A percentile compares a stretch with the other conserved stretches of the same genome.
Conservation (phyloP, 2,888 invertebrate species). For the Clistopyga incitator region DNA sequence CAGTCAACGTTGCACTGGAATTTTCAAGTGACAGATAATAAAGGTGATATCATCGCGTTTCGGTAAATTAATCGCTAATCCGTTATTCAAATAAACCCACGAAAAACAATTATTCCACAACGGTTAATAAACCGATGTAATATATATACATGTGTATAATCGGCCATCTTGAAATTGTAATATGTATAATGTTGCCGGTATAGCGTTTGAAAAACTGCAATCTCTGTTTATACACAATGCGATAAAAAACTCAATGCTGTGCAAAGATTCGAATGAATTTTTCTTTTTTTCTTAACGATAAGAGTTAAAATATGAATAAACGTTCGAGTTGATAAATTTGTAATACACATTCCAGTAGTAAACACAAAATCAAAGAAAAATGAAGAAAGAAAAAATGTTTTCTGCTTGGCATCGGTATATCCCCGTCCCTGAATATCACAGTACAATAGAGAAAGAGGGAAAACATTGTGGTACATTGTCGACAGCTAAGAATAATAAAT, state of each 20-base stretch:
- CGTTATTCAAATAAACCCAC: neutral
- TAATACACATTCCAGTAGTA: too few species aligned
- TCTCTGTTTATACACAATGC: neutral
- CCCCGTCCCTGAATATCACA: too few species aligned
- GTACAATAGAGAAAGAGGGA: too few species aligned
- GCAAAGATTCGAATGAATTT: neutral
- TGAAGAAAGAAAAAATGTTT: too few species aligned
- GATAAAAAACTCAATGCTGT: neutral
- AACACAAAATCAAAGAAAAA: too few species aligned
- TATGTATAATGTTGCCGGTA: slow-evolving; percentile 36
- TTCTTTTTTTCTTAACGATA: too few species aligned
- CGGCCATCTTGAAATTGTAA: slow-evolving; percentile 55
- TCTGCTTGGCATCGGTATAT: too few species aligned
- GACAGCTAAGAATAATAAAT: too few species aligned
- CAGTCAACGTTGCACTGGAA: neutral
- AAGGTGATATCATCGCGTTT: neutral
- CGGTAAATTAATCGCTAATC: neutral
- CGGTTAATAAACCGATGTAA: slow-evolving; percentile 40
- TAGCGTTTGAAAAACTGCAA: slow-evolving; percentile 11
- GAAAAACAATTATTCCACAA: slow-evolving; percentile 1
- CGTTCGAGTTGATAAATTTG: too few species aligned
- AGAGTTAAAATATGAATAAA: too few species aligned
- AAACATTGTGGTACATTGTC: too few species aligned
- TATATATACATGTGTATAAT: slow-evolving; percentile 27
- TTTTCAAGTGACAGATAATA: neutral